A percentile compares a stretch with the other conserved stretches of the same genome.
phyloP scores from a whole-genome alignment of 2,888 invertebrate species.

The Stenichneumon culpator region DNA sequence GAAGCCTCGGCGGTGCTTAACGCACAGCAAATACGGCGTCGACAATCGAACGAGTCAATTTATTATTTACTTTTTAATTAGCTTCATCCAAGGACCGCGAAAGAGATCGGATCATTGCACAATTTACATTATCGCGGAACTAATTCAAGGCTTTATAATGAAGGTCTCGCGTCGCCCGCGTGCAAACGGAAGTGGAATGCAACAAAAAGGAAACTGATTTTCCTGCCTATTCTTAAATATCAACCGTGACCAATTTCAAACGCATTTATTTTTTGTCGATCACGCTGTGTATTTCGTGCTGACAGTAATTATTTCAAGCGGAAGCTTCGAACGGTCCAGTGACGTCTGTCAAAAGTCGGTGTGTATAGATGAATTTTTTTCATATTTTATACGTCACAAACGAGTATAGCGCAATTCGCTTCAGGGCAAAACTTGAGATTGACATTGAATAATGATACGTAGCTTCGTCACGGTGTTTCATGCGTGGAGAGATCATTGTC shows the following conservation, averaged over 20 bases:
- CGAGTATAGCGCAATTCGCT: neutral
- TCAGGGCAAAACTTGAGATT: constrained; percentile 1
- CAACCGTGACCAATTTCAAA: constrained; percentile 15
- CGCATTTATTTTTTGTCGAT: constrained; percentile 1
- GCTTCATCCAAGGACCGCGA: constrained; percentile 36
- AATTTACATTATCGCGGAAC: constrained; percentile 15
- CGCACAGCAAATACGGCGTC: neutral
- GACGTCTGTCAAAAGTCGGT: neutral
- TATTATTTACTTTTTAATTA: constrained; percentile 13
- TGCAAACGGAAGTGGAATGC: neutral
- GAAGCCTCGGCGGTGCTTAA: constrained; percentile 21
- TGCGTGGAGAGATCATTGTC: constrained; percentile 31
- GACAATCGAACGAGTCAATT: neutral
- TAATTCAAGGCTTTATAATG: constrained; percentile 24
- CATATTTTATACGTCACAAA: neutral
- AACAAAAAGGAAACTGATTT: constrained; percentile 29
- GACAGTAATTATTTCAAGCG: neutral
- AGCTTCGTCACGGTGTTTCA: neutral
- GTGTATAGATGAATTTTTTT: constrained; percentile 11
- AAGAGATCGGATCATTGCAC: neutral
- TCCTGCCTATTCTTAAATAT: neutral
- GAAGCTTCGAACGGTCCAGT: constrained; percentile 26
- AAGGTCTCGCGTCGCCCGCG: constrained; percentile 10
- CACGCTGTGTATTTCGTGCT: neutral
- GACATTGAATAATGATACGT: constrained; percentile 16